Percentiles rank a stretch among this genome's conserved stretches.
These are phyloP conservation scores for Hyperoplus lanceolatus DNA, from an alignment of 2,797 vertebrate species.

Conservation along the genomic window DNA sequence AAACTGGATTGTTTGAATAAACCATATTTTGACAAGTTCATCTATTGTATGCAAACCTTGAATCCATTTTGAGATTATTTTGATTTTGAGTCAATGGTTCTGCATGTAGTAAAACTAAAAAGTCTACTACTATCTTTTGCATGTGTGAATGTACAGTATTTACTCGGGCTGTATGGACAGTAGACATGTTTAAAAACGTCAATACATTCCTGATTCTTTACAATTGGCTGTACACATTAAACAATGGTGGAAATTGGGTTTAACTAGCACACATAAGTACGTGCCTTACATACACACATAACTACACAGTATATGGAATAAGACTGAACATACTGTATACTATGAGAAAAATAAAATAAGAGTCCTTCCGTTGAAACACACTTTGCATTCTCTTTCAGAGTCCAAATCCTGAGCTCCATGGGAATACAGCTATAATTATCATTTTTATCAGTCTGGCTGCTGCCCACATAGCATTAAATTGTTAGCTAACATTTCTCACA, in stretches of 20 bases:
- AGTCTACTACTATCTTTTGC: too few species aligned
- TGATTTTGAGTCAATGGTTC: neutral
- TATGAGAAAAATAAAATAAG: neutral
- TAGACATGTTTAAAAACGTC: neutral
- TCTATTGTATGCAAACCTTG: neutral
- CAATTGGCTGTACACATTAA: neutral
- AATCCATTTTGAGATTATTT: neutral
- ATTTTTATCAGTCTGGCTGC: constrained; percentile 86
- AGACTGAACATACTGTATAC: neutral
- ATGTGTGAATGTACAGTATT: neutral
- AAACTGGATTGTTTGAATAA: neutral
- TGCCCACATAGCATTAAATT: constrained; percentile 87
- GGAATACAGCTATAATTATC: constrained; percentile 83
- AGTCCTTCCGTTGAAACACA: constrained; percentile 18
- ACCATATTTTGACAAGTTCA: too few species aligned
- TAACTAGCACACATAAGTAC: neutral
- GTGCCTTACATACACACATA: neutral
- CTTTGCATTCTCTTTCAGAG: constrained; percentile 78
- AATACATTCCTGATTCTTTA: neutral
- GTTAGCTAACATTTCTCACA: constrained; percentile 89
- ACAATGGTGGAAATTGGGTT: neutral
- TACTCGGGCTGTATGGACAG: neutral
- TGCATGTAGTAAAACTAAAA: neutral
- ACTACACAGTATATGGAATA: neutral
- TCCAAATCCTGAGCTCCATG: constrained; percentile 69